phyloP scores from a whole-genome alignment of 2,113 vertebrate species.

The Trematomus loennbergii region DNA sequence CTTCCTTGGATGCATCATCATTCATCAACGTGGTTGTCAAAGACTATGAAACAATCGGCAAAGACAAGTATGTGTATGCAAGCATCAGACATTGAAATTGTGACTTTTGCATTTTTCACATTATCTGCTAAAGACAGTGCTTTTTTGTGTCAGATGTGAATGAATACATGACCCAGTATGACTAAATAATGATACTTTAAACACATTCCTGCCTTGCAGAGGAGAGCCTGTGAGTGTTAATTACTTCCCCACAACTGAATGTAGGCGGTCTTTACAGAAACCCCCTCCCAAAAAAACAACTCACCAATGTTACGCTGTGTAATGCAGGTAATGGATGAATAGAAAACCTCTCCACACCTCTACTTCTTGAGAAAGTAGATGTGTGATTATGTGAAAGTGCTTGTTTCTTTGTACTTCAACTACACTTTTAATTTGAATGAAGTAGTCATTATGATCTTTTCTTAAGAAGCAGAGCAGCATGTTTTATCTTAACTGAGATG shows the following conservation, averaged over 20 bases:
- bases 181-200: neutral
- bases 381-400: neutral
- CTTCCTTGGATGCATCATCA: slow-evolving; percentile 89
- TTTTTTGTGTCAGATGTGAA: neutral
- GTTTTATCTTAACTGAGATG: slow-evolving; percentile 27
- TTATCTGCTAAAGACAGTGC: neutral
- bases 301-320: neutral
- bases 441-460: slow-evolving; percentile 14
- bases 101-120: neutral
- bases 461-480: neutral
- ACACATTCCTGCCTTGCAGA: neutral
- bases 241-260: neutral
- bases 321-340: slow-evolving; percentile 1
- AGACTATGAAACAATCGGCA: slow-evolving; percentile 97
- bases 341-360: neutral
- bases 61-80: slow-evolving; percentile 91
- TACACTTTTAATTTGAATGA: neutral
- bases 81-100: neutral
- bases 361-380: neutral
- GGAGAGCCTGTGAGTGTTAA: neutral
- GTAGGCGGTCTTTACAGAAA: neutral
- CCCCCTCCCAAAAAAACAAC: neutral
- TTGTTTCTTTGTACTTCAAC: neutral
- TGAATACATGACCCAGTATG: neutral
- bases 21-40: slow-evolving; percentile 91